Percentiles rank a stretch among this genome's conserved stretches.
Conservation (phyloP, 1,140 invertebrate genomes). For the Drosophila quadrilineata region DNA sequence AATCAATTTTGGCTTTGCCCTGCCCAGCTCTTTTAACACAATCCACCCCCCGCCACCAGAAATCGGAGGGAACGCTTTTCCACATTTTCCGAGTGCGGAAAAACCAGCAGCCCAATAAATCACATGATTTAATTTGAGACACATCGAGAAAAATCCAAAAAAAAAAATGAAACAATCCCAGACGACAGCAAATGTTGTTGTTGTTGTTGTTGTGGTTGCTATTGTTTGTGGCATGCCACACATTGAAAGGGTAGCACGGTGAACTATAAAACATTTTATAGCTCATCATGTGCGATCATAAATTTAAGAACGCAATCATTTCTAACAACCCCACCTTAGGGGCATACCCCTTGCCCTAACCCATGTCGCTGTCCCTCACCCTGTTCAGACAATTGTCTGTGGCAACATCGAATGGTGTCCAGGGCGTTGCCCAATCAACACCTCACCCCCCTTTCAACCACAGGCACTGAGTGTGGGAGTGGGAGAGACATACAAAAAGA, state of each 20-base stretch:
- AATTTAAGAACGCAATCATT: slow-evolving; percentile 70
- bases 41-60: slow-evolving; percentile 9
- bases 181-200: slow-evolving; percentile 1
- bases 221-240: slow-evolving; percentile 26
- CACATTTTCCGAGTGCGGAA: slow-evolving; percentile 5
- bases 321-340: slow-evolving; percentile 17
- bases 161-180: slow-evolving; percentile 31
- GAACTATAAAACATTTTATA: slow-evolving; percentile 72
- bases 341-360: no score
- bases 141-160: no score
- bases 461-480: slow-evolving; percentile 13
- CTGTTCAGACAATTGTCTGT: background rate
- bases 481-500: background rate
- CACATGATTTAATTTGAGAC: slow-evolving; percentile 72
- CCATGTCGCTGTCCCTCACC: background rate
- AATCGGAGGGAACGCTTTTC: slow-evolving; percentile 19
- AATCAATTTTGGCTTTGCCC: slow-evolving; percentile 66
- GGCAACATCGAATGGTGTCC: slow-evolving; percentile 36
- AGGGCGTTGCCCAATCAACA: slow-evolving; percentile 78
- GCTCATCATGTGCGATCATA: slow-evolving; percentile 74
- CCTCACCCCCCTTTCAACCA: slow-evolving; percentile 38
- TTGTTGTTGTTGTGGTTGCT: no score
- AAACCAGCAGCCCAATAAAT: slow-evolving; percentile 61
- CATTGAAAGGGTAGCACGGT: slow-evolving; percentile 33
- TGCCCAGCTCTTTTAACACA: slow-evolving; percentile 39